phyloP scores from a whole-genome alignment of 1,140 invertebrate genomes.

The Halyomorpha halys region DNA sequence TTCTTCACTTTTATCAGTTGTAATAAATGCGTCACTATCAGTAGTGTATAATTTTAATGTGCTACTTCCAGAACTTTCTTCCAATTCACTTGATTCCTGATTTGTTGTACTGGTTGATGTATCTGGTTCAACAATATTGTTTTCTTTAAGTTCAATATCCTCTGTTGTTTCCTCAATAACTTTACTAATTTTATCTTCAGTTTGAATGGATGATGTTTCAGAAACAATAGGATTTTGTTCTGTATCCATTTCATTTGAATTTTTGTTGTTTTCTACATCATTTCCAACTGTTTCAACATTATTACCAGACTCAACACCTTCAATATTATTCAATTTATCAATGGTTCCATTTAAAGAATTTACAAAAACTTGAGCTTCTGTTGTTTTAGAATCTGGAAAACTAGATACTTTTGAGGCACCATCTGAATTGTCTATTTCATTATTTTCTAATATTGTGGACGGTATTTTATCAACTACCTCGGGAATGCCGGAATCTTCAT shows the following conservation, averaged over 20 bases:
- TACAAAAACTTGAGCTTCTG: background rate
- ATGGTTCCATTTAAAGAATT: background rate
- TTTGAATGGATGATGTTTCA: background rate
- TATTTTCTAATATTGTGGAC: conserved; percentile 18
- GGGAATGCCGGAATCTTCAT: conserved; percentile 16
- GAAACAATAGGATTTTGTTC: background rate
- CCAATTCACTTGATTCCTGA: conserved; percentile 11
- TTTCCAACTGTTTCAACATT: no score
- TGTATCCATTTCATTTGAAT: background rate
- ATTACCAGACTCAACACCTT: no score
- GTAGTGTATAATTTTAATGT: no score
- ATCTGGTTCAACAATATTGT: conserved; percentile 17
- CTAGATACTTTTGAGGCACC: conserved; percentile 16
- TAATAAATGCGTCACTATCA: no score
- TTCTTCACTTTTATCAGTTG: background rate
- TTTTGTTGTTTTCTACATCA: background rate
- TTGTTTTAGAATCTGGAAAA: conserved; percentile 13
- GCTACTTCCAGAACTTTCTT: no score
- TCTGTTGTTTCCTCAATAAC: conserved; percentile 19
- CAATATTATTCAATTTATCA: background rate
- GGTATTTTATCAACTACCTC: conserved; percentile 18
- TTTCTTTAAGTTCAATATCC: conserved; percentile 19
- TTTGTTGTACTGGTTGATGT: conserved; percentile 12
- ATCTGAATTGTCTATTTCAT: conserved; percentile 17
- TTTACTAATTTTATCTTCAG: conserved; percentile 24